Percentiles rank a stretch among this genome's conserved stretches.
These are phyloP conservation scores for Ladona fulva DNA, from an alignment of 1,140 invertebrate species.

Conservation along the genomic window DNA sequence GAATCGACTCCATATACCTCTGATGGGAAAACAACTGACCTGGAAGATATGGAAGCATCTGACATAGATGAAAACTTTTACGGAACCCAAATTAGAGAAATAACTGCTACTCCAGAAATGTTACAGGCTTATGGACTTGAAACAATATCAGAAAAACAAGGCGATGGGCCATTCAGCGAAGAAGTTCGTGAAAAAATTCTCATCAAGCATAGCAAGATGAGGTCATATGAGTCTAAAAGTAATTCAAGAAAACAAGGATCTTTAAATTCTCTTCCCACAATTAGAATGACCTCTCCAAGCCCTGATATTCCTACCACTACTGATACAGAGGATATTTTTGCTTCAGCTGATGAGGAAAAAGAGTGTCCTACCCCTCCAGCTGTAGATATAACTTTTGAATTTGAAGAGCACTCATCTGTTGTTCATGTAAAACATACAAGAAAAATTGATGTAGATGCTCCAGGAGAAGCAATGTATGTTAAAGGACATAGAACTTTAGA, in stretches of 20 bases:
- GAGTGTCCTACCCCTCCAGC: constrained; percentile 23
- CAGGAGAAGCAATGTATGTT: constrained; percentile 39
- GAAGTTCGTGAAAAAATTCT: constrained; percentile 24
- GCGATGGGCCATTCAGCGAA: constrained; percentile 37
- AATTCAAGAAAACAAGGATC: constrained; percentile 14
- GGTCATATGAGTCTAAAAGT: neutral
- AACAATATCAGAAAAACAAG: constrained; percentile 36
- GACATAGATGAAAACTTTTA: constrained; percentile 24
- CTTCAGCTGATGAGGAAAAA: constrained; percentile 40
- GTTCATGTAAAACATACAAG: constrained; percentile 35
- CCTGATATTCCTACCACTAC: constrained; percentile 30
- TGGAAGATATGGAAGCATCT: constrained; percentile 29
- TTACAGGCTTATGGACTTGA: constrained; percentile 29
- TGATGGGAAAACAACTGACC: constrained; percentile 30
- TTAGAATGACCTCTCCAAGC: constrained; percentile 18
- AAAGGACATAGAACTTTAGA: constrained; percentile 35
- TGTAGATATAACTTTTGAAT: constrained; percentile 29
- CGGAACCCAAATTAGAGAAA: constrained; percentile 22
- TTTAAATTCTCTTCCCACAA: neutral
- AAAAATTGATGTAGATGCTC: constrained; percentile 34
- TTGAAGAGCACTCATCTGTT: constrained; percentile 32
- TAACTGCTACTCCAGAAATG: constrained; percentile 27
- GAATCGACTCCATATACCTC: constrained; percentile 20
- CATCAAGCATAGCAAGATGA: neutral
- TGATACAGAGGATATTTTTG: constrained; percentile 43